Conservation (phyloP, 2,797 vertebrate species). For the Parauchenoglanis ngamensis region DNA sequence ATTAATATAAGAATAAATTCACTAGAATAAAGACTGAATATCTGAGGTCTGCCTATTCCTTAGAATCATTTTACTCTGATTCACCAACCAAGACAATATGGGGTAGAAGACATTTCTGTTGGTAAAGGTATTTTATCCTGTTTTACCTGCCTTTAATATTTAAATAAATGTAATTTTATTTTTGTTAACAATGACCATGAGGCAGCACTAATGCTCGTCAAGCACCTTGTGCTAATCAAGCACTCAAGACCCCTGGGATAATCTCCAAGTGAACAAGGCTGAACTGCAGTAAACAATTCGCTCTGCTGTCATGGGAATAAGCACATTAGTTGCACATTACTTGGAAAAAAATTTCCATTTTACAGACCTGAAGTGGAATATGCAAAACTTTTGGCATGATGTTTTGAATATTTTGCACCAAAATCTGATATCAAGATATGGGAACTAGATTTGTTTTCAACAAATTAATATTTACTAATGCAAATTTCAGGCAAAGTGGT, state of each 20-base stretch:
- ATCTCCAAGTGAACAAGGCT: not conserved
- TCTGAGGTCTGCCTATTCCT: not conserved
- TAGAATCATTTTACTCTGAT: not conserved
- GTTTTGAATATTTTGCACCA: not conserved
- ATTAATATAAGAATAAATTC: too few relatives aligned
- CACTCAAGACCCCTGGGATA: not conserved
- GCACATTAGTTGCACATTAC: too few relatives aligned
- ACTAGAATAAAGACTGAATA: not conserved
- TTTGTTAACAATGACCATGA: not conserved
- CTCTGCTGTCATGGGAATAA: not conserved
- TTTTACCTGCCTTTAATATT: not conserved
- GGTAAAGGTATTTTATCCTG: not conserved
- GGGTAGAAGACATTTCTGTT: not conserved
- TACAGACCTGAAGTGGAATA: not conserved
- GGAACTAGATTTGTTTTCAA: not conserved
- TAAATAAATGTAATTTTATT: not conserved
- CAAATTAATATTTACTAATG: not conserved
- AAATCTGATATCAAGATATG: not conserved
- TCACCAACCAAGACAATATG: not conserved
- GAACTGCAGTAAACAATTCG: slow-evolving; percentile 2
- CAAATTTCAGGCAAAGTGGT: not conserved
- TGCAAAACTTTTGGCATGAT: not conserved
- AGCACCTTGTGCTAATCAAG: not conserved
- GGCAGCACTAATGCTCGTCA: too few relatives aligned
- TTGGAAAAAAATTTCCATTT: not conserved